Evolutionary conservation across 2,797 vertebrate species (phyloP).

Genomic region (Neomorphus geoffroyi): DNA sequence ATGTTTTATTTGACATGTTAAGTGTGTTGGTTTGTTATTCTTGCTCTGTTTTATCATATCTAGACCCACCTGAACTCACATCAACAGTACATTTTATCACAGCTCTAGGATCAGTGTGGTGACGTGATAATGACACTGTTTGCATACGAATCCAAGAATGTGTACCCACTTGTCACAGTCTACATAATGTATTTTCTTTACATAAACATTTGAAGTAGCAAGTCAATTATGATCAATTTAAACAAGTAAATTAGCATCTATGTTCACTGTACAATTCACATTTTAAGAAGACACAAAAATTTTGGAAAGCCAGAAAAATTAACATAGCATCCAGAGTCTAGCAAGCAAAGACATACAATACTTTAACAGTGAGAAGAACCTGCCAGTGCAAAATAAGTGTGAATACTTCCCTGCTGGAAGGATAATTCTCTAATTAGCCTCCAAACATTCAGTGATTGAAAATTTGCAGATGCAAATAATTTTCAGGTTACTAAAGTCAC

Average conservation of each 20-base stretch:
- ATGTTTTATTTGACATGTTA: background rate
- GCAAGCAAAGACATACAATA: background rate
- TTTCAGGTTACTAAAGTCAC: constrained; percentile 37
- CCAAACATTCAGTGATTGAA: constrained; percentile 24
- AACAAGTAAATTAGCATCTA: background rate
- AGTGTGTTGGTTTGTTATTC: background rate
- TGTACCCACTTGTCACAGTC: background rate
- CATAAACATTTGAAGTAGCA: background rate
- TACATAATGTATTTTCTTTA: background rate
- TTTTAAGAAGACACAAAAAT: background rate
- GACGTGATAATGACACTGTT: background rate
- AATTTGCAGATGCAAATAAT: constrained; percentile 19
- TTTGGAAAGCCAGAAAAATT: background rate
- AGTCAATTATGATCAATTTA: background rate
- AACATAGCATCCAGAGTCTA: background rate
- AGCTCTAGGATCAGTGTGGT: background rate
- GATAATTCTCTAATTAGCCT: constrained; percentile 42
- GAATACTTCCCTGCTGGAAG: constrained; percentile 31
- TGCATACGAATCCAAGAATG: background rate
- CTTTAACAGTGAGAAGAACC: background rate
- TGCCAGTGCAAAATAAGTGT: constrained; percentile 11
- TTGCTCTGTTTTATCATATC: background rate
- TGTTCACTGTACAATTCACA: background rate
- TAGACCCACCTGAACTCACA: background rate
- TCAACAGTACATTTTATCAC: background rate